Evolutionary conservation across 1,140 invertebrate genomes (phyloP), one percentile per base, ranked within the genome.

Genomic region (Reticulitermes speratus): DNA sequence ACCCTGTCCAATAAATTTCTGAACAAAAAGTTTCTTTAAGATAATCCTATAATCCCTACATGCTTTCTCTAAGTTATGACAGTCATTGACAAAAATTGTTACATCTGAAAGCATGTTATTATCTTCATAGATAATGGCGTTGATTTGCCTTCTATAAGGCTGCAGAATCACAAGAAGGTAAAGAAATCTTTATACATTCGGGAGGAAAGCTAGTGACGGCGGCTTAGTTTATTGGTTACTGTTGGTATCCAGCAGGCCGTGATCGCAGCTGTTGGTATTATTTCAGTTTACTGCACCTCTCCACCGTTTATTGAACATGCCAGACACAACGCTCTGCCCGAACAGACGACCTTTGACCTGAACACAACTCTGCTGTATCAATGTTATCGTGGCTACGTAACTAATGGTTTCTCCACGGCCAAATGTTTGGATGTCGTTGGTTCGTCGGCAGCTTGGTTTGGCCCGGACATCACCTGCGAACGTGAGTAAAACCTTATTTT

Each of bases 381-480:
- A 88, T 99, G 98, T 90, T 94, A 96, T 88, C 95, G 95, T 30
- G 98, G 98, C 7, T 98, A 98, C 91, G 94, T 95, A 44, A 95
- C 96, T 44, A 95, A 96, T 87, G 97, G 97, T 1, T 96, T 97
- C 89, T 94, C 95, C 12, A 92, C 94, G 84, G 97, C 98, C 75
- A 98, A 98, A 91, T 99, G 98, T 90, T 92, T 98, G 81, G 95
- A 96, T 87, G 97, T 97, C 88, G 96, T 98, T 89, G 95, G 95
- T 1, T 16, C 16, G 16, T 92, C 94, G 2, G 96, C 96, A 8
- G 95, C 96, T 87, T 97, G 96, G 96, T 98, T 97, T 89, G 98
- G 98, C 25, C 98, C 98, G 1, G 97, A 99, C 89, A 96, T 99
- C 86, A 95, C 95, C 65, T 99, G 98, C 89, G 96, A 98, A 93